phyloP scores from a whole-genome alignment of 2,888 invertebrate species.

The Tupiocoris notatus region DNA sequence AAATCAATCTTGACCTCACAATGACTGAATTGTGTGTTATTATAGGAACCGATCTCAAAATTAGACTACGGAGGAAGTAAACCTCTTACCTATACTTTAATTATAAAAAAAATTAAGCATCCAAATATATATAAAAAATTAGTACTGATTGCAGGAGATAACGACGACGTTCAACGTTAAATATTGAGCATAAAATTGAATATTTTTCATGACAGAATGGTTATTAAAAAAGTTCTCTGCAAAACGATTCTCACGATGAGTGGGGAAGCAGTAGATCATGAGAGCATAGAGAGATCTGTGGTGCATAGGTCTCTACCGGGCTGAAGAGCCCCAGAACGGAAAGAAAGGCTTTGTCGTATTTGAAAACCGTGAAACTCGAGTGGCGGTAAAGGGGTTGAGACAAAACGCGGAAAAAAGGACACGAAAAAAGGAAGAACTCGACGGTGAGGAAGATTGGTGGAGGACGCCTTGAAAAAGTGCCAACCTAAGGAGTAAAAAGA shows the following conservation, averaged over 20 bases:
- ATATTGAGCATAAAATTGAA: no score
- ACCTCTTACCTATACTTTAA: no score
- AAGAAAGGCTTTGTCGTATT: slow-evolving; percentile 45
- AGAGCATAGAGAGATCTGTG: neutral
- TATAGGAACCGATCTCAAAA: no score
- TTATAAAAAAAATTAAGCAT: no score
- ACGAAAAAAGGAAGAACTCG: slow-evolving; percentile 7
- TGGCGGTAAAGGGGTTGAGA: slow-evolving; percentile 36
- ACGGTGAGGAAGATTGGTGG: neutral
- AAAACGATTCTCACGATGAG: slow-evolving; percentile 24
- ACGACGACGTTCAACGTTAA: no score
- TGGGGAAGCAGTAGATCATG: neutral
- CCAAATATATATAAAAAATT: no score
- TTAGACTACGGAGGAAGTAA: no score
- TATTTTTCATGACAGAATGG: no score
- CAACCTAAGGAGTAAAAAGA: slow-evolving; percentile 32
- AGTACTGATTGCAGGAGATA: no score
- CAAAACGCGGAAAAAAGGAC: slow-evolving; percentile 36
- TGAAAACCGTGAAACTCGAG: slow-evolving; percentile 47
- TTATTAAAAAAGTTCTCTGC: no score
- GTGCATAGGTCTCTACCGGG: neutral
- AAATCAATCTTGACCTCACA: no score
- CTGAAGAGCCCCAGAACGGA: neutral
- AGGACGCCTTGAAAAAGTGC: slow-evolving; percentile 40
- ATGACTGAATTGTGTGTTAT: no score